Conservation (phyloP, 2,888 invertebrate genomes). For the Lasioglossum marginatum region DNA sequence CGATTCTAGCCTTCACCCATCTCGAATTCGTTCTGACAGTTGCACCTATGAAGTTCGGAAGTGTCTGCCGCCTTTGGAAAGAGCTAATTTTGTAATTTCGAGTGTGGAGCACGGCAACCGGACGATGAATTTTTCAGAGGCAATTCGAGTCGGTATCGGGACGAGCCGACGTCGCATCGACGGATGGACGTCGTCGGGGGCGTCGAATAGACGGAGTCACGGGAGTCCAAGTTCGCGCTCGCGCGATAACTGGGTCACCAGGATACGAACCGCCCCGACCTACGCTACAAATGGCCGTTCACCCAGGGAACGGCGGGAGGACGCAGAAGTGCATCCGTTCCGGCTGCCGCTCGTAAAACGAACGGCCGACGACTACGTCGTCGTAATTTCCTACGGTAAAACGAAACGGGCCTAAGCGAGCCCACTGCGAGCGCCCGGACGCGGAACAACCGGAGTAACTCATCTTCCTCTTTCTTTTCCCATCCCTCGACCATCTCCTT, state of each 20-base stretch:
- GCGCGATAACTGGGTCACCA: conserved; percentile 61
- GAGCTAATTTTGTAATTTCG: background rate
- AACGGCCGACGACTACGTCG: conserved; percentile 3
- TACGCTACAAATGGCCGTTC: conserved; percentile 55
- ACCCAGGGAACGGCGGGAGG: conserved; percentile 28
- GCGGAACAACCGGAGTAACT: background rate
- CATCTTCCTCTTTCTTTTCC: background rate
- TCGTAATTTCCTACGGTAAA: conserved; percentile 11
- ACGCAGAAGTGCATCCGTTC: conserved; percentile 58
- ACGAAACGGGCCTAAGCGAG: background rate
- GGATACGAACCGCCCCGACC: conserved; percentile 44
- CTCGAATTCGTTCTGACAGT: background rate
- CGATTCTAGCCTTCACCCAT: background rate
- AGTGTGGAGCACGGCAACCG: background rate
- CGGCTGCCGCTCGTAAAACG: conserved; percentile 49
- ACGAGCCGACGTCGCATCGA: background rate
- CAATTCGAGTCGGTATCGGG: background rate
- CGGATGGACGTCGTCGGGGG: background rate
- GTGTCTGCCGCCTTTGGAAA: background rate
- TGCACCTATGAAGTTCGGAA: no score
- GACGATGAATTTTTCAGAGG: background rate
- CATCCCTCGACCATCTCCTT: background rate
- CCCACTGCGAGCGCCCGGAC: background rate
- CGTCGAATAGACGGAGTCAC: conserved; percentile 40
- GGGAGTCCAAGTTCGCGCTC: conserved; percentile 57